Conservation (phyloP, 92 coral and sea anemone species). For the Siderastrea siderea region DNA sequence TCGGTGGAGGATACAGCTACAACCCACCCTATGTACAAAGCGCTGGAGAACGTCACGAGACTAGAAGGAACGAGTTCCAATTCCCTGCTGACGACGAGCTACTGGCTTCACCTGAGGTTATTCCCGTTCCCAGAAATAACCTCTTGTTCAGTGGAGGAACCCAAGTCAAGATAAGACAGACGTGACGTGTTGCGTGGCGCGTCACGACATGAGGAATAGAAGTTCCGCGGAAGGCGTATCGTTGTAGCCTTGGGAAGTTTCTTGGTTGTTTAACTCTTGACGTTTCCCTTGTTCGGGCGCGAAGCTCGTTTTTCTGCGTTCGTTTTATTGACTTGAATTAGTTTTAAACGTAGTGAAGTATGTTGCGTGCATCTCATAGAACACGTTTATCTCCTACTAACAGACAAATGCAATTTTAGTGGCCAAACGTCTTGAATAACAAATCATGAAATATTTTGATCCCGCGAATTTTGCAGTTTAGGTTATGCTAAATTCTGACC, state of each 20-base stretch:
- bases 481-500: too few species aligned
- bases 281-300: not conserved
- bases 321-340: not conserved
- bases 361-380: not conserved
- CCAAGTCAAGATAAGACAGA: constrained; percentile 77
- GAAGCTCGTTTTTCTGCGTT: not conserved
- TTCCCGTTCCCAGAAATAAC: constrained; percentile 60
- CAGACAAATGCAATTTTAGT: not conserved
- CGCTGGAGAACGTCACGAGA: constrained; percentile 3
- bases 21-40: not conserved
- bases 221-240: not conserved
- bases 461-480: too few species aligned
- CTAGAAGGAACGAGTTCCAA: constrained; percentile 5
- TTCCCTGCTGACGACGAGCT: constrained; percentile 94
- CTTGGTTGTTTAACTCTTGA: not conserved
- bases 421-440: not conserved
- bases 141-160: constrained; percentile 77
- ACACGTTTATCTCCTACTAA: not conserved
- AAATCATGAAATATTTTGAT: not conserved
- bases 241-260: constrained; percentile 17
- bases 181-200: constrained; percentile 37
- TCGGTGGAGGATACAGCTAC: constrained; percentile 20
- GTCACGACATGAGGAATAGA: not conserved
- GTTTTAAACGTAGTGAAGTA: not conserved
- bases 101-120: constrained; percentile 77